phyloP scores from a whole-genome alignment of 2,888 invertebrate genomes.

The Hesperia comma region DNA sequence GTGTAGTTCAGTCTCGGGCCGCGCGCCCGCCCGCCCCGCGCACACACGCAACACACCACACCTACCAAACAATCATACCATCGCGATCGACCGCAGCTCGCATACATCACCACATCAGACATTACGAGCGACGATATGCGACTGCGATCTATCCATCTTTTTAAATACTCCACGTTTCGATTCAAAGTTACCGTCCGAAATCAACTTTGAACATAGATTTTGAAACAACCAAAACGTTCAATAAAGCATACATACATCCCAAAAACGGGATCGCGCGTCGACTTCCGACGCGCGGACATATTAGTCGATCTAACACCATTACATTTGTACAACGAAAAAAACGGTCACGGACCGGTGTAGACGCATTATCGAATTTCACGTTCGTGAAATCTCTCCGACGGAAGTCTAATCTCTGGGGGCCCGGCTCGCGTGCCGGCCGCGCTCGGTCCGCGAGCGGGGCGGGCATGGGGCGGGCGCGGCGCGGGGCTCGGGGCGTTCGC shows the following conservation, averaged over 20 bases:
- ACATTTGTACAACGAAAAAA: slow-evolving; percentile 31
- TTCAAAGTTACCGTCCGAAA: slow-evolving; percentile 3
- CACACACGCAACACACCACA: slow-evolving; percentile 35
- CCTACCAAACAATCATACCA: slow-evolving; percentile 3
- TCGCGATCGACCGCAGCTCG: neutral
- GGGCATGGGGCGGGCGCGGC: slow-evolving; percentile 10
- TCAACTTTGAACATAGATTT: slow-evolving; percentile 14
- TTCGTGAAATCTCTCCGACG: slow-evolving; percentile 14
- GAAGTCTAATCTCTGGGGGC: slow-evolving; percentile 15
- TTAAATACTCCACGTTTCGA: slow-evolving; percentile 7
- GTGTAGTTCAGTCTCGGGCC: slow-evolving; percentile 81
- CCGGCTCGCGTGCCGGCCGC: slow-evolving; percentile 7
- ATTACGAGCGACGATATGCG: neutral
- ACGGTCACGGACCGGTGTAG: slow-evolving; percentile 19
- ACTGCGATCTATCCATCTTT: neutral
- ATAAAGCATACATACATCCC: slow-evolving; percentile 28
- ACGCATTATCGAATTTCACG: slow-evolving; percentile 16
- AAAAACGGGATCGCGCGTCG: slow-evolving; percentile 59
- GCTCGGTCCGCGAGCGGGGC: slow-evolving; percentile 1
- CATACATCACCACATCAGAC: neutral
- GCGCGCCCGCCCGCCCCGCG: slow-evolving; percentile 64
- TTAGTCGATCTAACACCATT: slow-evolving; percentile 30
- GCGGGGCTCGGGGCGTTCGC: slow-evolving; percentile 19
- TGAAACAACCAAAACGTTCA: slow-evolving; percentile 19
- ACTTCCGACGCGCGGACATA: slow-evolving; percentile 33